Evolutionary conservation across 2,113 vertebrate species (phyloP), one percentile per base, ranked within the genome.

Genomic region (Agapornis roseicollis): DNA sequence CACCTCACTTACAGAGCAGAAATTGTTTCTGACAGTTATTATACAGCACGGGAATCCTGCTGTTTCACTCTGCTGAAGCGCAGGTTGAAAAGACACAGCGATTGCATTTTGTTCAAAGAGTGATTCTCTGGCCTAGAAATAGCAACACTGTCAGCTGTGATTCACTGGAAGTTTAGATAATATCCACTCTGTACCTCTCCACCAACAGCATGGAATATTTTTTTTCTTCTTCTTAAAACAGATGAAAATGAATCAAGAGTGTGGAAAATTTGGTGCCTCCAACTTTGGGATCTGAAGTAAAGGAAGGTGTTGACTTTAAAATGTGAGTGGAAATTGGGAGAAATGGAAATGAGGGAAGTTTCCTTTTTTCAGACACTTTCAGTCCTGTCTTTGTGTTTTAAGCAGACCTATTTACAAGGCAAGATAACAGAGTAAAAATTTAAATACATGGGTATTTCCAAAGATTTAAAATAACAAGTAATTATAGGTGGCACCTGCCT

Each of bases 11-110:
- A 98, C 98, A 98, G 98, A 99, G 99, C 98, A 99, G 99, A 99
- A 99, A 99, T 99, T 99, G 99, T 99, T 99, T 99, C 98, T 99
- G 99, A 99, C 99, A 99, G 99, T 98, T 98, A 98, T 98, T 98
- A 99, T 99, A 99, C 98, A 99, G 98, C 94, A 96, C 94, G 72
- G 98, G 98, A 97, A 98, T 98, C 98, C 98, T 98, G 98, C 98
- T 98, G 98, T 98, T 98, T 98, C 98, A 97, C 95, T 95, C 98
- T 97, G 97, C 88, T 97, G 98, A 98, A 98, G 98, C 97, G 96
- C 98, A 98, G 98, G 98, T 98, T 98, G 98, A 98, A 98, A 98
- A 98, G 98, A 98, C 97, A 98, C 97, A 98, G 98, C 72, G 31
- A 98, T 97, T 98, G 98, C 98, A 96, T 98, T 98, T 98, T 98